A percentile compares a stretch with the other conserved stretches of the same genome.
Conservation (phyloP, 2,113 vertebrate genomes). For the Oreochromis niloticus region DNA sequence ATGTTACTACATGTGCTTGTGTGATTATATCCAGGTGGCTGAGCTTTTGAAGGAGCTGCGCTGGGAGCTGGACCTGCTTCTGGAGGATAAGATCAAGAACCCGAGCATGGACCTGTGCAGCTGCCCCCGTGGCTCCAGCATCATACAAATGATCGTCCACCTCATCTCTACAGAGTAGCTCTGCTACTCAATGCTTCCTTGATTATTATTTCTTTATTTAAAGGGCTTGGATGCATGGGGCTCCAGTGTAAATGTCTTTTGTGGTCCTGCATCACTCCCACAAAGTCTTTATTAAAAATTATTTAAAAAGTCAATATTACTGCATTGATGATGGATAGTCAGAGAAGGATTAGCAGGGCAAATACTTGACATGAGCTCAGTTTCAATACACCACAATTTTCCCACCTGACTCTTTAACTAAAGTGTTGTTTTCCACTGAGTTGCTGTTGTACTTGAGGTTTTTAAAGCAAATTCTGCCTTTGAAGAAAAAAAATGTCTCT, state of each 20-base stretch:
- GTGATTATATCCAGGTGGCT: slow-evolving; percentile 76
- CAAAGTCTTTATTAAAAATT: background rate
- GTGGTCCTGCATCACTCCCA: slow-evolving; percentile 9
- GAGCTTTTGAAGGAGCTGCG: slow-evolving; percentile 93
- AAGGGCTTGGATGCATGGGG: background rate
- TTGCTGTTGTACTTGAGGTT: background rate
- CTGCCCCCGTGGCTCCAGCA: slow-evolving; percentile 90
- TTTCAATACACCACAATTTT: background rate
- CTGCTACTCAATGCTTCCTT: background rate
- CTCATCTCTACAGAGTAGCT: slow-evolving; percentile 88
- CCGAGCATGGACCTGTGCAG: slow-evolving; percentile 88
- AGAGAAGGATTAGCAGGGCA: background rate
- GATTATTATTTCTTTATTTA: background rate
- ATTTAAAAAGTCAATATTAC: background rate
- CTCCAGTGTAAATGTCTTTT: background rate
- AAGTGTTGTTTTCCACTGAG: background rate
- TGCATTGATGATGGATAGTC: background rate
- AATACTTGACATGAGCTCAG: background rate
- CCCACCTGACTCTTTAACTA: background rate
- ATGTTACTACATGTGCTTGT: background rate
- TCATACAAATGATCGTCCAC: slow-evolving; percentile 92
- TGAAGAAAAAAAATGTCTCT: background rate
- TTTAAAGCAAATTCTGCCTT: background rate
- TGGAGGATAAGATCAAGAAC: slow-evolving; percentile 93
- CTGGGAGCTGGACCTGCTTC: slow-evolving; percentile 88